Conservation (phyloP, 2,888 invertebrate species). For the Congeria kusceri region DNA sequence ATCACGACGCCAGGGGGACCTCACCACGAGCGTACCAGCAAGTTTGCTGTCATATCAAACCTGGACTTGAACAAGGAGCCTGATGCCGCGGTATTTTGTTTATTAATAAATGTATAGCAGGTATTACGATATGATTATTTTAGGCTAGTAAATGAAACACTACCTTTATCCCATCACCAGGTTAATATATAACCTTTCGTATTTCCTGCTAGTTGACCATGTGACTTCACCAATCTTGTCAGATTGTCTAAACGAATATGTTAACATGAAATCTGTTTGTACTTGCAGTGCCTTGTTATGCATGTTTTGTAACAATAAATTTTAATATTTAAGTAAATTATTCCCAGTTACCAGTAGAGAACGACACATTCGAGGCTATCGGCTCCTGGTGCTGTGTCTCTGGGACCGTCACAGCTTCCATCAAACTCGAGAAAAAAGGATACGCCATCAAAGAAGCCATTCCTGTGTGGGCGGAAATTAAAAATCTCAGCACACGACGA, state of each 20-base stretch:
- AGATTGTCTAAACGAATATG: no score
- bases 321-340: no score
- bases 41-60: slow-evolving; percentile 80
- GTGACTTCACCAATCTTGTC: no score
- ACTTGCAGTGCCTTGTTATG: no score
- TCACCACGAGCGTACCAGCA: slow-evolving; percentile 79
- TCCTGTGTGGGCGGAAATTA: slow-evolving; percentile 81
- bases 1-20: slow-evolving; percentile 80
- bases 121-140: no score
- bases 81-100: slow-evolving; percentile 78
- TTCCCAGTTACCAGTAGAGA: slow-evolving; percentile 79
- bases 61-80: slow-evolving; percentile 80
- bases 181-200: no score
- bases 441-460: slow-evolving; percentile 80
- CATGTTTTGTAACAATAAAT: no score
- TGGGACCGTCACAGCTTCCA: slow-evolving; percentile 79
- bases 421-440: slow-evolving; percentile 79
- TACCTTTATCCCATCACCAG: no score
- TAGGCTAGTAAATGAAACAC: no score
- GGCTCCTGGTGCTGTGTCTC: slow-evolving; percentile 82
- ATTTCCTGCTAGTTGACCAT: no score
- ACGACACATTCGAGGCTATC: slow-evolving; percentile 81
- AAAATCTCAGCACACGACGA: slow-evolving; percentile 79
- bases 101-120: no score
- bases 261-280: no score